Percentiles rank a stretch among this genome's conserved stretches.
Conservation (phyloP, 1,140 invertebrate genomes). For the Lordiphosa stackelbergi region DNA sequence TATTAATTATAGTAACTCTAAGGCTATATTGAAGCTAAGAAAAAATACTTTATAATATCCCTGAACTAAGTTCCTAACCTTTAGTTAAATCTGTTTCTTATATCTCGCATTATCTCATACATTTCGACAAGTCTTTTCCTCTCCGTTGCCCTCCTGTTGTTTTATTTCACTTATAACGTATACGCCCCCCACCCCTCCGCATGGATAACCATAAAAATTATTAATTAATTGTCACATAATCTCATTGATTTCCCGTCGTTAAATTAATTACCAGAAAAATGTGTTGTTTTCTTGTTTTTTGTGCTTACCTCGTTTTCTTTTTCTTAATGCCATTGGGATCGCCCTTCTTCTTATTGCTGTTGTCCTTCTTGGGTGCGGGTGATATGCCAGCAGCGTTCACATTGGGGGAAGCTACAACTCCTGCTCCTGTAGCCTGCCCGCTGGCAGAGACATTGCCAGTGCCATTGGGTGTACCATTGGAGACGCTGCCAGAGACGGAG, state of each 20-base stretch:
- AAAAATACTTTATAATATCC: no score
- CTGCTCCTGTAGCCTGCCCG: constrained; percentile 8
- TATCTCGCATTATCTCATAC: no score
- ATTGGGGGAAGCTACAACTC: constrained; percentile 5
- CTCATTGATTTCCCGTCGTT: constrained; percentile 73
- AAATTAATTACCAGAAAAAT: constrained; percentile 42
- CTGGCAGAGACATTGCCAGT: constrained; percentile 36
- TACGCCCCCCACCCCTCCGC: constrained; percentile 28
- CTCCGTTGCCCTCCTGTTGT: not conserved
- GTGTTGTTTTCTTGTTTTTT: no score
- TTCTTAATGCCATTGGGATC: constrained; percentile 93
- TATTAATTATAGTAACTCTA: no score
- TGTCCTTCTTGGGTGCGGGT: constrained; percentile 77
- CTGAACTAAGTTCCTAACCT: no score
- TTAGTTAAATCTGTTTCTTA: no score
- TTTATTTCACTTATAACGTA: constrained; percentile 29
- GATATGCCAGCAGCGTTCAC: constrained; percentile 16
- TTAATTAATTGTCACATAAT: constrained; percentile 45
- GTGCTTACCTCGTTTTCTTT: constrained; percentile 91
- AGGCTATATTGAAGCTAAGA: no score
- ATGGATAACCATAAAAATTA: constrained; percentile 21
- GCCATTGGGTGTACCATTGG: constrained; percentile 18
- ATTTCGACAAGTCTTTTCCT: not conserved
- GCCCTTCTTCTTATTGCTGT: constrained; percentile 90
- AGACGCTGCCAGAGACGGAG: constrained; percentile 11